Base-by-base conservation (phyloP, 2,888 invertebrate species). In the Dasysyrphus albostriatus region DNA sequence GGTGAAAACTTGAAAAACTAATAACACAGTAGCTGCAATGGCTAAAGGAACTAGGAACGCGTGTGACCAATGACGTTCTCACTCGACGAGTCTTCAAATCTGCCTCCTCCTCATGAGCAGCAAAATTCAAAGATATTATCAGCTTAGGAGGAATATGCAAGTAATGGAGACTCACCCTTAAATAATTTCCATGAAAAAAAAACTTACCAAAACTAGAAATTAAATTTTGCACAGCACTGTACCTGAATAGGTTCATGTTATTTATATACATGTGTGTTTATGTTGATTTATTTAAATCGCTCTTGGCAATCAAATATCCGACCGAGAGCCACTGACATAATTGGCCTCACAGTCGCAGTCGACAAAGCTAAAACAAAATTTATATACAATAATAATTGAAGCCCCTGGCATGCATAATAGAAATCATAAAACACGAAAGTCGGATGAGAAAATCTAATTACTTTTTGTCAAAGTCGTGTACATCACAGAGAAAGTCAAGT, bases 401-500 rank as follows among this genome's bases (percentile, higher is more conserved):
- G 32, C 54, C 51, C 51, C 67, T 37, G 69, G 37, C 54, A 24
- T 37, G 24, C 54, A 24, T 65, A 65, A 49, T 58, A 61, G 24
- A 39, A 82, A 82, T 77, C 72, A 72, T 65, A 82, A 14, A 19
- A 61, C 44, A 65, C 54, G 37, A 34, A 69, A 54, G 65, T 67
- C 44, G 42, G 49, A 83, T 80, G 65, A 34, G 67, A 76, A 75
- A 81, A 81, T 72, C 84, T 81, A 84, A 84, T 84, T 81, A 84
- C 81, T 76, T 80, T 80, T 58, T 81, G 81, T 80, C 75, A 67
- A 69, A 69, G 51, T 69, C 69, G 44, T 7, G 39, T 59, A 59
- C 12, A 59, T 59, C 19, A 59, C 6, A 42, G 42, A 24, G 39
- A 61, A 61, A 61, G 39, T 42, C 61, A 5, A 42, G 8, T 61